These are phyloP conservation scores for Dorcus parallelipipedus DNA, from an alignment of 2,888 invertebrate species.

Conservation along the genomic window DNA sequence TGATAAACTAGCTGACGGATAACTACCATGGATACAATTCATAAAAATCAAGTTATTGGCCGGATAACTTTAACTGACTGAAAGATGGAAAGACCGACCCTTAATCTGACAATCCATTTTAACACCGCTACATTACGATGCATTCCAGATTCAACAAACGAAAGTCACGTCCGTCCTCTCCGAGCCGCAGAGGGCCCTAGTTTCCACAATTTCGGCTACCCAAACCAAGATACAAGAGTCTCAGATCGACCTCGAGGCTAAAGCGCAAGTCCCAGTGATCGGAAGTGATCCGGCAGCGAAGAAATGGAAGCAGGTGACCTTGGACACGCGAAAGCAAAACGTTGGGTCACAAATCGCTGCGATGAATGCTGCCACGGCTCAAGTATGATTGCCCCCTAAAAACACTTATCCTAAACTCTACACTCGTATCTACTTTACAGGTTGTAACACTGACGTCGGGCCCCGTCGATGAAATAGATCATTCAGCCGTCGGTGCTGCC, in stretches of 20 bases:
- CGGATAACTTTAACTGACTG: too few relatives aligned
- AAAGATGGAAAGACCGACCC: too few relatives aligned
- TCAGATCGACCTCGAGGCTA: constrained; percentile 62
- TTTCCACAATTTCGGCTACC: constrained; percentile 87
- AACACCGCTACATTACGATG: too few relatives aligned
- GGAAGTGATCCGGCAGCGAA: constrained; percentile 82
- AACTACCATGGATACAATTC: too few relatives aligned
- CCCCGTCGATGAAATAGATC: constrained; percentile 85
- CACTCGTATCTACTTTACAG: constrained; percentile 16
- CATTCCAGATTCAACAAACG: constrained; percentile 69
- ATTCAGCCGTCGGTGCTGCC: constrained; percentile 93
- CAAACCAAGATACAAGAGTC: constrained; percentile 85
- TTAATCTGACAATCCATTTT: too few relatives aligned
- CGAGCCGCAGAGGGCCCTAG: constrained; percentile 89
- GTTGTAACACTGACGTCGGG: constrained; percentile 53
- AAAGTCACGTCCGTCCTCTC: constrained; percentile 82
- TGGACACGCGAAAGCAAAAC: constrained; percentile 94
- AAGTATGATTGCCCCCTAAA: constrained; percentile 58
- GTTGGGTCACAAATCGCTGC: constrained; percentile 97
- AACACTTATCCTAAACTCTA: neutral
- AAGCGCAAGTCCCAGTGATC: constrained; percentile 65
- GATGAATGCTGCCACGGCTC: constrained; percentile 99
- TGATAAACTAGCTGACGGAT: too few relatives aligned
- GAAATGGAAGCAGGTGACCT: constrained; percentile 90
- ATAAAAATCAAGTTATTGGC: too few relatives aligned